Percentiles rank a stretch among this genome's conserved stretches.
phyloP scores from a whole-genome alignment of 1,140 invertebrate genomes.

The Leptinotarsa lineolata region DNA sequence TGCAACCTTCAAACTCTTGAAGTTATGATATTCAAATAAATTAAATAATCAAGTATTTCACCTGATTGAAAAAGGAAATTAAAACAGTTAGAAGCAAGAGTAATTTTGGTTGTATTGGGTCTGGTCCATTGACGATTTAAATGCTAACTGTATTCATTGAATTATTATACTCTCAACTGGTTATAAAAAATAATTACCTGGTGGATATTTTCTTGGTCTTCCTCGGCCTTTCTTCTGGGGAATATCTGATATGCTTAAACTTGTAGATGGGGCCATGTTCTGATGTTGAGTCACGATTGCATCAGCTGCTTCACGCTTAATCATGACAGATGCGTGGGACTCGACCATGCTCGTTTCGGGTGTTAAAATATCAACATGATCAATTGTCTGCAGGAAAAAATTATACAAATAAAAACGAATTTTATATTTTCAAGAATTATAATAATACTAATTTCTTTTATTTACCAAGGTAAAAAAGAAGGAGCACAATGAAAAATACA shows the following conservation, averaged over 20 bases:
- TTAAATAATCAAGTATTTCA: too few species aligned
- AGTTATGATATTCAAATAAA: too few species aligned
- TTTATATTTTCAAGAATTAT: too few species aligned
- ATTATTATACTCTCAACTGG: background rate
- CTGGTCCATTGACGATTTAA: too few species aligned
- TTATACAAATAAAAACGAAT: background rate
- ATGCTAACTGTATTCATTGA: too few species aligned
- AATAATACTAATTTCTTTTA: too few species aligned
- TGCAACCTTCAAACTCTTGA: too few species aligned
- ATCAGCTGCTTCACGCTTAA: background rate
- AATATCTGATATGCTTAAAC: background rate
- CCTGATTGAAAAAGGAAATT: too few species aligned
- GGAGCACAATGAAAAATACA: too few species aligned
- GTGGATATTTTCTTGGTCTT: conserved; percentile 42
- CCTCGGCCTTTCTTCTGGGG: conserved; percentile 40
- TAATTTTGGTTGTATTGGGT: too few species aligned
- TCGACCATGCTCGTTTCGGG: conserved; percentile 23
- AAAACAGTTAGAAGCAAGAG: too few species aligned
- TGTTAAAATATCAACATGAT: conserved; percentile 31
- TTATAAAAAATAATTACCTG: conserved; percentile 7
- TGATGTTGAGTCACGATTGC: background rate
- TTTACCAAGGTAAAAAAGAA: too few species aligned
- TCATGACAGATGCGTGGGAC: background rate
- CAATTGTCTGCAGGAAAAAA: conserved; percentile 34
- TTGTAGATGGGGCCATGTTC: background rate